A percentile compares a stretch with the other conserved stretches of the same genome.
Evolutionary conservation across 2,113 vertebrate genomes (phyloP).

Genomic region (rat (Rattus norvegicus)): DNA sequence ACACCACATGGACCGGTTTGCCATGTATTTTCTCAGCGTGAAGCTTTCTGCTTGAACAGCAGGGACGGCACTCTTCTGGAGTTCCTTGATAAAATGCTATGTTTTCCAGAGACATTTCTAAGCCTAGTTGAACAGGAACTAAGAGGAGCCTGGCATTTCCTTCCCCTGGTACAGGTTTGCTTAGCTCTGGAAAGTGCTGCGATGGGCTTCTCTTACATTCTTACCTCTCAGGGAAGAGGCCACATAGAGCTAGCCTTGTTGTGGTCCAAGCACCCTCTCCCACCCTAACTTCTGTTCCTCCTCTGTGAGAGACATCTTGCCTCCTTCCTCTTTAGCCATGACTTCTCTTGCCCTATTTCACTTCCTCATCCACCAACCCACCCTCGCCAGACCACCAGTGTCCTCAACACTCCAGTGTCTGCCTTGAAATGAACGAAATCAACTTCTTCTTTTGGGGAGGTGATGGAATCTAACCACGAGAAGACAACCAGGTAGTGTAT

Average conservation of each 20-base stretch:
- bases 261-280: too few relatives aligned
- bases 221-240: neutral
- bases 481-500: neutral
- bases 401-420: conserved; percentile 16
- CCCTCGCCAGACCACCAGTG: neutral
- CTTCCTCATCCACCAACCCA: neutral
- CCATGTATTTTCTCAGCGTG: neutral
- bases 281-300: too few relatives aligned
- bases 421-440: conserved; percentile 30
- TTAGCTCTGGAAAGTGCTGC: neutral
- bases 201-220: neutral
- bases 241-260: neutral
- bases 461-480: neutral
- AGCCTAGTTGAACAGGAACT: neutral
- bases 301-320: neutral
- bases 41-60: neutral
- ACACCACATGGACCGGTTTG: neutral
- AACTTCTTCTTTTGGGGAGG: neutral
- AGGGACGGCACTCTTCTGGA: neutral
- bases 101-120: neutral
- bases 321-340: neutral
- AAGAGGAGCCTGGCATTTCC: neutral
- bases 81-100: neutral
- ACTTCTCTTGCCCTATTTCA: conserved; percentile 25
- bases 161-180: neutral